Evolutionary conservation across 2,113 vertebrate species (phyloP).

Genomic region (Falco punctatus): DNA sequence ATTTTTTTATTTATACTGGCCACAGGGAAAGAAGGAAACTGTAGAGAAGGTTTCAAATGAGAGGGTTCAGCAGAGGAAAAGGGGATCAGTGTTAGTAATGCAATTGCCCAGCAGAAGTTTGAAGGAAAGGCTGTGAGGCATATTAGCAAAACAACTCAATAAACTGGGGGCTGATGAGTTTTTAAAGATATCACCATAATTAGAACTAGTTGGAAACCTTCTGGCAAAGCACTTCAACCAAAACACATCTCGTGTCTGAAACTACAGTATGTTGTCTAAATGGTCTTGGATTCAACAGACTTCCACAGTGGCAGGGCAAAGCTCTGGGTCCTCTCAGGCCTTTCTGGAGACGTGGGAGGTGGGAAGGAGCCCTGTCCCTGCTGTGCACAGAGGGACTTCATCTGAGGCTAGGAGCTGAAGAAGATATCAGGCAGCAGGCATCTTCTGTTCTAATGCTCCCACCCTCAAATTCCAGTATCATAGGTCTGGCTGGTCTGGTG

Average conservation of each 20-base stretch:
- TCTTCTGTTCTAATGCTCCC: neutral
- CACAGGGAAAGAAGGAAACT: neutral
- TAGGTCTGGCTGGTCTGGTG: neutral
- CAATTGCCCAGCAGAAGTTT: neutral
- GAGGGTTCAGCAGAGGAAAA: neutral
- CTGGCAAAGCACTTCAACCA: neutral
- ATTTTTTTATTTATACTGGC: neutral
- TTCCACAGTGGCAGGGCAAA: neutral
- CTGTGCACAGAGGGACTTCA: neutral
- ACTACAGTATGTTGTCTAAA: neutral
- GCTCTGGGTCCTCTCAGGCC: neutral
- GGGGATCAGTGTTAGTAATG: accelerated
- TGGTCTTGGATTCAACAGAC: neutral
- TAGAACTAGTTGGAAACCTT: neutral
- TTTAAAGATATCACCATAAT: neutral
- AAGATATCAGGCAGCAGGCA: neutral
- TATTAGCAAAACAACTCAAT: neutral
- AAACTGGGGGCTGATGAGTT: neutral
- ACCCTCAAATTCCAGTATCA: neutral
- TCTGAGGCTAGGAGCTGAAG: neutral
- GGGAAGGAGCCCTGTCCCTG: neutral
- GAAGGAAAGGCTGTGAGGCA: neutral
- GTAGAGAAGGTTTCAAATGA: neutral
- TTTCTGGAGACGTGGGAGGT: neutral
- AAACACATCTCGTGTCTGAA: neutral